These are phyloP conservation scores for Volucella inanis DNA, from an alignment of 2,888 invertebrate species.

Conservation along the genomic window DNA sequence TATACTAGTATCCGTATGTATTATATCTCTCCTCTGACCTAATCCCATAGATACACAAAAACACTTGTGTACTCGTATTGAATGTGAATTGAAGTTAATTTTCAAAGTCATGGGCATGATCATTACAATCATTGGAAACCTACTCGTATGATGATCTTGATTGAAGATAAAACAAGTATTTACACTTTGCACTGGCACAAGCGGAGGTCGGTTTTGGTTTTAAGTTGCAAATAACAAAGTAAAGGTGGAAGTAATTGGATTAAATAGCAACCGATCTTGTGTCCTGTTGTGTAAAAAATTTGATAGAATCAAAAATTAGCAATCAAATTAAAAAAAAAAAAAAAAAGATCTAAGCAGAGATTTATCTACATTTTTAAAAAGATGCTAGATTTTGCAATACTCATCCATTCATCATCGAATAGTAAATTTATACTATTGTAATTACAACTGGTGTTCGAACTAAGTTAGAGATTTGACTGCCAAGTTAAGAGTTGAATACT, in stretches of 20 bases:
- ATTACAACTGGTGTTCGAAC: no score
- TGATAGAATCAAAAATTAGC: slow-evolving; percentile 1
- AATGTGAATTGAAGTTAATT: neutral
- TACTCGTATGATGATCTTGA: slow-evolving; percentile 1
- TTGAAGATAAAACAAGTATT: neutral
- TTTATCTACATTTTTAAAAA: no score
- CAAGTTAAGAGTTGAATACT: no score
- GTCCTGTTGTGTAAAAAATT: slow-evolving; percentile 1
- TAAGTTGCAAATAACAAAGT: neutral
- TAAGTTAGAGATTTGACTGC: no score
- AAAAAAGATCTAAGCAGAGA: no score
- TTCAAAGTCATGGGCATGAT: slow-evolving; percentile 24
- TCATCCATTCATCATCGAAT: no score
- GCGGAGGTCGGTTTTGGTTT: slow-evolving; percentile 5
- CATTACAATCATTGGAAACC: slow-evolving; percentile 12
- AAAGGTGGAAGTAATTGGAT: neutral
- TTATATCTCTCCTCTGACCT: slow-evolving; percentile 1
- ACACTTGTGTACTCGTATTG: neutral
- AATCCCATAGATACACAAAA: slow-evolving; percentile 5
- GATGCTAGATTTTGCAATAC: no score
- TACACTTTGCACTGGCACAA: neutral
- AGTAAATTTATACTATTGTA: no score
- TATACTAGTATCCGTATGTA: no score
- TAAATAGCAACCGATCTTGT: neutral
- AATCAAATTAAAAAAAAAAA: neutral